Conservation (phyloP, 2,797 vertebrate genomes). For the Sciurus vulgaris region DNA sequence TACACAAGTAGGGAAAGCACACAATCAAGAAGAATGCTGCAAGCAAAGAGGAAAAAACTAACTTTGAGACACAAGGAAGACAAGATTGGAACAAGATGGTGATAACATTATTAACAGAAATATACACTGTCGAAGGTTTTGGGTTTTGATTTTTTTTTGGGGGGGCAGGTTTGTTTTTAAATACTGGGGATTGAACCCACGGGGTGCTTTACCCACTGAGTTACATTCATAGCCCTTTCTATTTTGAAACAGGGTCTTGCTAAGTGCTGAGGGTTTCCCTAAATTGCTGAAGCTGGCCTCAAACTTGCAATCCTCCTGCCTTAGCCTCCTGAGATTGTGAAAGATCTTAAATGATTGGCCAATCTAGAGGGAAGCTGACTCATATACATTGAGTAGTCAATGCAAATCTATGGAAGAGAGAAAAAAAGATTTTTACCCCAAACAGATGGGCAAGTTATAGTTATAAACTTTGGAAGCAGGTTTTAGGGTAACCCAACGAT, state of each 20-base stretch:
- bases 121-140: background rate
- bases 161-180: too few relatives aligned
- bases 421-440: background rate
- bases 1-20: background rate
- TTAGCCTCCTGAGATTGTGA: background rate
- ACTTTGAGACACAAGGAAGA: background rate
- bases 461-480: background rate
- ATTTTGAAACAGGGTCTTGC: too few relatives aligned
- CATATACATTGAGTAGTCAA: background rate
- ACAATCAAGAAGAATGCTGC: background rate
- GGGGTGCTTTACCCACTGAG: too few relatives aligned
- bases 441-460: background rate
- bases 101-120: background rate
- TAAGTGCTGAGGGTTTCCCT: too few relatives aligned
- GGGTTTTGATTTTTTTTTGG: too few relatives aligned
- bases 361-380: background rate
- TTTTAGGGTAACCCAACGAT: background rate
- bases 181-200: too few relatives aligned
- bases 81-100: background rate
- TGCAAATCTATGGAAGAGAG: background rate
- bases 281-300: too few relatives aligned
- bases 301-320: too few relatives aligned
- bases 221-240: too few relatives aligned
- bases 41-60: background rate
- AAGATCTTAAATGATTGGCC: background rate